Conservation (phyloP, 2,113 vertebrate species). For the Origma solitaria region DNA sequence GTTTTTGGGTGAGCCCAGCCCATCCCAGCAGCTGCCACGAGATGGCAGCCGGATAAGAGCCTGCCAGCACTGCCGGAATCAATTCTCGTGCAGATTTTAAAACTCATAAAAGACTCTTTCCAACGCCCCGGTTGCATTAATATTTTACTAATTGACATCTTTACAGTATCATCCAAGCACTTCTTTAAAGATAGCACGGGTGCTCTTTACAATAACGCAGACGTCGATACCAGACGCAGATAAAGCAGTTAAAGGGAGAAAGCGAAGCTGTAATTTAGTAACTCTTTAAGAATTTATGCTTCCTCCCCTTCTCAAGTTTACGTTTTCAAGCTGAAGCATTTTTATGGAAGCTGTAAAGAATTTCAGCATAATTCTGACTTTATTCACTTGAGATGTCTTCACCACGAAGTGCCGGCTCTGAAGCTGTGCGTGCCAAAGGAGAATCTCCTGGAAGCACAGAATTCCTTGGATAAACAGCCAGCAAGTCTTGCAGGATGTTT, state of each 20-base stretch:
- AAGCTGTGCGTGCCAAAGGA: background rate
- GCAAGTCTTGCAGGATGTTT: background rate
- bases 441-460: background rate
- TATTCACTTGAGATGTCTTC: background rate
- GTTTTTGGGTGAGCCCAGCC: background rate
- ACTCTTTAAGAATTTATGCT: conserved; percentile 14
- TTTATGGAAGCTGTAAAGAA: conserved; percentile 41
- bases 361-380: background rate
- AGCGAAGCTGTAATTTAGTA: conserved; percentile 2
- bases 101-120: background rate
- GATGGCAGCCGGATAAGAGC: conserved; percentile 68
- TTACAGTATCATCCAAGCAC: background rate
- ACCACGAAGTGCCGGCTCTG: background rate
- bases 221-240: background rate
- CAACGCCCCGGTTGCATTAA: background rate
- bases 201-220: background rate
- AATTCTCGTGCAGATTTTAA: background rate
- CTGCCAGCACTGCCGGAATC: background rate
- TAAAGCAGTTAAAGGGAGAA: background rate
- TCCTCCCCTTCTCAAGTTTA: background rate
- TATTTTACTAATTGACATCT: conserved; percentile 51
- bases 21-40: conserved; percentile 66
- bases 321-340: background rate
- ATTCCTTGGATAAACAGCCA: background rate
- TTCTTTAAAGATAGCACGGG: conserved; percentile 9